Percentiles rank a stretch among this genome's conserved stretches.
Conservation (phyloP, 2,113 vertebrate genomes). For the Chlamydotis undulata region DNA sequence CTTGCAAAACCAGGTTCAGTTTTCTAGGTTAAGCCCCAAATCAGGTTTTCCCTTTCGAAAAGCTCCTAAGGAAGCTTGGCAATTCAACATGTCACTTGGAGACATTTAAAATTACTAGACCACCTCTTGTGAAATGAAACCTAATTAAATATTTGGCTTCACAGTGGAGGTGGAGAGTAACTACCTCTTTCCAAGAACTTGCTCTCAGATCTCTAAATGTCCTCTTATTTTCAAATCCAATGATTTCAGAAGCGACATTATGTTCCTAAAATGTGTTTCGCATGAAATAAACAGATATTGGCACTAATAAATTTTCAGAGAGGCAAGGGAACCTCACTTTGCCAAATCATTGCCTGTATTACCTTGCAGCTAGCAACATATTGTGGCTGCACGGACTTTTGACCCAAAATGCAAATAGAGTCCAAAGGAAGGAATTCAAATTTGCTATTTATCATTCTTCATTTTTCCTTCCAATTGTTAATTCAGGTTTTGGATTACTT, state of each 20-base stretch:
- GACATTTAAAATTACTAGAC: not conserved
- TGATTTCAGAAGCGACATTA: conserved; percentile 17
- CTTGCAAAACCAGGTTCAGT: not conserved
- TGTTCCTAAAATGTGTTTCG: not conserved
- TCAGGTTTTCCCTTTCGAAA: not conserved
- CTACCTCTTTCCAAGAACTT: conserved; percentile 41
- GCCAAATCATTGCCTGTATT: not conserved
- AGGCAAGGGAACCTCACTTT: not conserved
- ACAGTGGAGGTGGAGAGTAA: not conserved
- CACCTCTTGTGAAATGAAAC: conserved; percentile 40
- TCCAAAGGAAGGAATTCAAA: not conserved
- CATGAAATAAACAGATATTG: not conserved
- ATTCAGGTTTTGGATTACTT: not conserved
- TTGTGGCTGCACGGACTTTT: not conserved
- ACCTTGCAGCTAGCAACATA: not conserved
- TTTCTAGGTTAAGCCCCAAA: not conserved
- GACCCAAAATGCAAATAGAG: not conserved
- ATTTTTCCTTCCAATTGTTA: not conserved
- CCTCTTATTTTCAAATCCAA: conserved; percentile 8
- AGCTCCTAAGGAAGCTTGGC: not conserved
- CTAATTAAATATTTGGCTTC: conserved; percentile 46
- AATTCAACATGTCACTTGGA: not conserved
- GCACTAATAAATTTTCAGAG: not conserved
- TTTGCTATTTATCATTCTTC: not conserved
- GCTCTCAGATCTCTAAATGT: not conserved